phyloP scores from a whole-genome alignment of 2,113 vertebrate species.

The Antechinus flavipes region DNA sequence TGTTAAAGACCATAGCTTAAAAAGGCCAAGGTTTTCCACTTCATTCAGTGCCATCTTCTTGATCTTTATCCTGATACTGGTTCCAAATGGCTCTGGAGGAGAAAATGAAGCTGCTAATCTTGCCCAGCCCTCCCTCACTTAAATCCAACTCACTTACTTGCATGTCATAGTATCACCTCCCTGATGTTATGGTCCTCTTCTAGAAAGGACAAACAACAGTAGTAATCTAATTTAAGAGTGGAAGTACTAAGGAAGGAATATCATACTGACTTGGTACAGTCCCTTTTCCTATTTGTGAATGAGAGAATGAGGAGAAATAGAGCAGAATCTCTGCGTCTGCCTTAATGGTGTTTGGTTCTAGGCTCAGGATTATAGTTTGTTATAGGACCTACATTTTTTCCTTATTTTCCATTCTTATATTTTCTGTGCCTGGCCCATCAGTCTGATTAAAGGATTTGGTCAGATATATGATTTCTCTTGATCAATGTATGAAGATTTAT shows the following conservation, averaged over 20 bases:
- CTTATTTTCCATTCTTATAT: neutral
- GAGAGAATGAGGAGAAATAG: neutral
- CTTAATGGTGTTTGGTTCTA: neutral
- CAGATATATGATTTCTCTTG: neutral
- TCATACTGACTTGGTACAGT: neutral
- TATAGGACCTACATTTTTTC: neutral
- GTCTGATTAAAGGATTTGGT: neutral
- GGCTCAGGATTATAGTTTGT: neutral
- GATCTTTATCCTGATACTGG: too few relatives aligned
- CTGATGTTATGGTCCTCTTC: too few relatives aligned
- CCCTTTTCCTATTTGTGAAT: neutral
- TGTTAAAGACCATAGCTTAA: too few relatives aligned
- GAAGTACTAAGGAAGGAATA: neutral
- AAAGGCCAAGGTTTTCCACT: too few relatives aligned
- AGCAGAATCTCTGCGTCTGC: neutral
- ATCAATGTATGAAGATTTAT: neutral
- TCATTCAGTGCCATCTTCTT: too few relatives aligned
- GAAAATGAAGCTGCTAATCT: too few relatives aligned
- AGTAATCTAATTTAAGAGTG: too few relatives aligned
- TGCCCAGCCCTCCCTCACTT: too few relatives aligned
- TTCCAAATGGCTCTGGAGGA: too few relatives aligned
- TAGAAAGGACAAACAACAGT: too few relatives aligned
- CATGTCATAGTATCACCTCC: too few relatives aligned
- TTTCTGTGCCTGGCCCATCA: neutral
- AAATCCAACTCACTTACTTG: too few relatives aligned